A percentile compares a stretch with the other conserved stretches of the same genome.
These are phyloP conservation scores for Hymenopus coronatus DNA, from an alignment of 2,888 invertebrate species.

Conservation along the genomic window DNA sequence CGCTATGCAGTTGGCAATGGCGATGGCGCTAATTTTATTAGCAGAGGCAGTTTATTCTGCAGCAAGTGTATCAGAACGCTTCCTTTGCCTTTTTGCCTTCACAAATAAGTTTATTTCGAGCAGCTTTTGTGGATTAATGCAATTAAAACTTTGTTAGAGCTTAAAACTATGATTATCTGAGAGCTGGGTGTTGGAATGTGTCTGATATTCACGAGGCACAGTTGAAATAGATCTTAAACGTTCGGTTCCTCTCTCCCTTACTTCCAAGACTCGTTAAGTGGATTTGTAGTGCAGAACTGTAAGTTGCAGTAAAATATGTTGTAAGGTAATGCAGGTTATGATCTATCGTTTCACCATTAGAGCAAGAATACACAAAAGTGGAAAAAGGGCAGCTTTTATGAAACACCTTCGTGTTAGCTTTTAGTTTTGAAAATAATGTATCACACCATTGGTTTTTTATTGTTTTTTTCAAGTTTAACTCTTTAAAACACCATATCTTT, in stretches of 20 bases:
- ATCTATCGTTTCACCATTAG: too few relatives aligned
- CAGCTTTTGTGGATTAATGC: constrained; percentile 26
- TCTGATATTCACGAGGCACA: background rate
- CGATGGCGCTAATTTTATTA: background rate
- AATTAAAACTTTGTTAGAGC: constrained; percentile 28
- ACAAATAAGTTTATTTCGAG: constrained; percentile 1
- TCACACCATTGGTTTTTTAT: too few relatives aligned
- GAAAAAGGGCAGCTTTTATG: too few relatives aligned
- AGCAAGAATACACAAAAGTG: too few relatives aligned
- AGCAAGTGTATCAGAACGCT: background rate
- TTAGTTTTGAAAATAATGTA: too few relatives aligned
- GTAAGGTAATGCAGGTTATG: background rate
- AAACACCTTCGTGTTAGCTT: too few relatives aligned
- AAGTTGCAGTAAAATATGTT: background rate
- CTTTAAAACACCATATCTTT: too few relatives aligned
- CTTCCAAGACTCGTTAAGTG: background rate
- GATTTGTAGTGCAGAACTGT: background rate
- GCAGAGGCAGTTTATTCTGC: background rate
- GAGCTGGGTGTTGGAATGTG: background rate
- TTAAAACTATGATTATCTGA: constrained; percentile 7
- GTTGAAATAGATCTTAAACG: background rate
- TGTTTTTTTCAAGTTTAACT: too few relatives aligned
- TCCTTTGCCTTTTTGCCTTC: background rate
- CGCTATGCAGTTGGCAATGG: background rate
- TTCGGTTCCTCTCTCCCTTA: background rate